phyloP scores from a whole-genome alignment of 2,113 vertebrate genomes.

The Parotia lawesii region DNA sequence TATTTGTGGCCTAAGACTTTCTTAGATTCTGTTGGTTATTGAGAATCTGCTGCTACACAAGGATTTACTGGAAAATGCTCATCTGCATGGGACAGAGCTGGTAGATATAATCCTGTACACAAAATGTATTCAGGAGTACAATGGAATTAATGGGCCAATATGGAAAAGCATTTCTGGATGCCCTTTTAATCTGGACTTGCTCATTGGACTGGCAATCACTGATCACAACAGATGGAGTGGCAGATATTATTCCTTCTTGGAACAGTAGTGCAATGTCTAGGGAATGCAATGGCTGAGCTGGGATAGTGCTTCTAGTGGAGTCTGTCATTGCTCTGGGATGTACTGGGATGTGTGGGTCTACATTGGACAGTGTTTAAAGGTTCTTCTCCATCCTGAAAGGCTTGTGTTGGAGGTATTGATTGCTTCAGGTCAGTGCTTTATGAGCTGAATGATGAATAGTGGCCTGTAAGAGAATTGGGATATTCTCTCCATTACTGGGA shows the following conservation, averaged over 20 bases:
- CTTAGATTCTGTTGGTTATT: neutral
- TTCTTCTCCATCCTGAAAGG: neutral
- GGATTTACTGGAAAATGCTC: neutral
- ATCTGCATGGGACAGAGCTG: neutral
- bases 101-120: neutral
- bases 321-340: neutral
- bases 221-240: constrained; percentile 5
- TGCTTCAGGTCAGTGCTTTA: neutral
- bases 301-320: neutral
- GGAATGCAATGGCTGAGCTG: neutral
- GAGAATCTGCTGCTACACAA: neutral
- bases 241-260: neutral
- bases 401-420: neutral
- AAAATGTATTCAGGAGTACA: neutral
- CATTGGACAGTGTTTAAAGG: neutral
- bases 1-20: neutral
- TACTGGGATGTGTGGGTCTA: neutral
- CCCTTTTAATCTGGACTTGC: neutral
- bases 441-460: neutral
- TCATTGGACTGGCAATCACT: neutral
- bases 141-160: neutral
- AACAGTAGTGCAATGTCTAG: neutral
- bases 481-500: neutral
- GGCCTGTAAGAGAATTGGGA: neutral
- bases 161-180: constrained; percentile 1